phyloP scores from a whole-genome alignment of 2,888 invertebrate species.

The Choristoneura rosaceana region DNA sequence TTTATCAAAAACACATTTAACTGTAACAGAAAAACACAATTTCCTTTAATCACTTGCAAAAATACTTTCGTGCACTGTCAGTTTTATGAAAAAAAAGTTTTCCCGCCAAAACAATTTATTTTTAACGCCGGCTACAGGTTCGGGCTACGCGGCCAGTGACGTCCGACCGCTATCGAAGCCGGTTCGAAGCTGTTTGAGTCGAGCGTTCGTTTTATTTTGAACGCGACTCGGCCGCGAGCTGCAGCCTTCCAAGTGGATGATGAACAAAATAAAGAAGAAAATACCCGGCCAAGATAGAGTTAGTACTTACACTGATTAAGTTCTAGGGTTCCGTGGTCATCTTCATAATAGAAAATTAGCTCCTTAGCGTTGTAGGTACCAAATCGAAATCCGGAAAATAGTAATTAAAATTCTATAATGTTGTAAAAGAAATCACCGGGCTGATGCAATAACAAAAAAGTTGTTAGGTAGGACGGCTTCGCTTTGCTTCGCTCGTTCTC shows the following conservation, averaged over 20 bases:
- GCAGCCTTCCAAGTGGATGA: conserved; percentile 44
- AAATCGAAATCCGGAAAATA: too few relatives aligned
- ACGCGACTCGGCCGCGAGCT: conserved; percentile 53
- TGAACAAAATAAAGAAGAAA: conserved; percentile 4
- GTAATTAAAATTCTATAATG: too few relatives aligned
- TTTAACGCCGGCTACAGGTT: conserved; percentile 46
- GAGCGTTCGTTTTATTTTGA: conserved; percentile 74
- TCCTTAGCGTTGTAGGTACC: too few relatives aligned
- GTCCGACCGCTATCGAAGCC: conserved; percentile 76
- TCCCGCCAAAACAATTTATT: conserved; percentile 72
- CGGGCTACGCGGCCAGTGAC: conserved; percentile 50
- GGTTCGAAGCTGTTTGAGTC: conserved; percentile 66
- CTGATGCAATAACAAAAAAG: too few relatives aligned
- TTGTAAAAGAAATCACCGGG: too few relatives aligned
- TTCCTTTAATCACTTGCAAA: conserved; percentile 14
- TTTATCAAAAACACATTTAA: background rate
- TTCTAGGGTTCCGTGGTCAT: background rate
- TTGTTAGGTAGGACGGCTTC: too few relatives aligned
- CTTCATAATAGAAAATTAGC: background rate
- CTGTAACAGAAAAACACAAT: conserved; percentile 8
- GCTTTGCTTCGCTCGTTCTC: too few relatives aligned
- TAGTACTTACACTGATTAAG: background rate
- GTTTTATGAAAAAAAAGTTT: conserved; percentile 49
- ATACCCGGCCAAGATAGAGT: background rate
- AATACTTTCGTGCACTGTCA: conserved; percentile 2